phyloP scores from a whole-genome alignment of 2,113 vertebrate species.

The Mystacornis crossleyi region DNA sequence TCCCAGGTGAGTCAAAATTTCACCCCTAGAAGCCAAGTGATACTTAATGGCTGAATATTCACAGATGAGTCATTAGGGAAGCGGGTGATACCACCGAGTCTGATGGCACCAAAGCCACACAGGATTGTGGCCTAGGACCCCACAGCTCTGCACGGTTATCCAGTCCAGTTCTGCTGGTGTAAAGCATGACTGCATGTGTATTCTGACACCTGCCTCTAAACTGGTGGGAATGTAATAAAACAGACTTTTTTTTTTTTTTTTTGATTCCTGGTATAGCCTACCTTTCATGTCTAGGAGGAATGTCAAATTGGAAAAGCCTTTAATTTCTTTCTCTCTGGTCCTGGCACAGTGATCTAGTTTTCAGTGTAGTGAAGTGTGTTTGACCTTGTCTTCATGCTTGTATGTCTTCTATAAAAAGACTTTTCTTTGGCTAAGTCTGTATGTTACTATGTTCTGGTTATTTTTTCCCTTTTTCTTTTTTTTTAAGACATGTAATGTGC shows the following conservation, averaged over 20 bases:
- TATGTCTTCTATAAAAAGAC: background rate
- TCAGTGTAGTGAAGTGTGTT: background rate
- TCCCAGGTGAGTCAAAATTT: background rate
- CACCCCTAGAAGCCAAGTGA: background rate
- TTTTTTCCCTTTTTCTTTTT: background rate
- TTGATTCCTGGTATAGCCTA: background rate
- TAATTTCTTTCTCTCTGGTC: background rate
- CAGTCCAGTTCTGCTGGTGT: background rate
- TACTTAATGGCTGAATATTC: background rate
- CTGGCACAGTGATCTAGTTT: background rate
- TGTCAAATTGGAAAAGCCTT: background rate
- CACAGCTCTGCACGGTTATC: background rate
- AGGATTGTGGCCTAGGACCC: background rate
- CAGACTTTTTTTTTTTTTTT: background rate
- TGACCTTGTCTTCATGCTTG: background rate
- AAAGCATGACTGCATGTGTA: background rate
- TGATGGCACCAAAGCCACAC: background rate
- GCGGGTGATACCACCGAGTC: rapidly evolving
- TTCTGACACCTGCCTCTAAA: background rate
- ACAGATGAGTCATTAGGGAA: background rate
- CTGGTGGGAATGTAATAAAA: background rate
- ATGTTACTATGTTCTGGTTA: background rate
- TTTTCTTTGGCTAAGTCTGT: background rate
- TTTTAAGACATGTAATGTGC: background rate
- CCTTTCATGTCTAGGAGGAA: background rate